Evolutionary conservation across 1,140 invertebrate genomes (phyloP), one percentile per base, ranked within the genome.

Genomic region (Pseudomyrmex concolor): DNA sequence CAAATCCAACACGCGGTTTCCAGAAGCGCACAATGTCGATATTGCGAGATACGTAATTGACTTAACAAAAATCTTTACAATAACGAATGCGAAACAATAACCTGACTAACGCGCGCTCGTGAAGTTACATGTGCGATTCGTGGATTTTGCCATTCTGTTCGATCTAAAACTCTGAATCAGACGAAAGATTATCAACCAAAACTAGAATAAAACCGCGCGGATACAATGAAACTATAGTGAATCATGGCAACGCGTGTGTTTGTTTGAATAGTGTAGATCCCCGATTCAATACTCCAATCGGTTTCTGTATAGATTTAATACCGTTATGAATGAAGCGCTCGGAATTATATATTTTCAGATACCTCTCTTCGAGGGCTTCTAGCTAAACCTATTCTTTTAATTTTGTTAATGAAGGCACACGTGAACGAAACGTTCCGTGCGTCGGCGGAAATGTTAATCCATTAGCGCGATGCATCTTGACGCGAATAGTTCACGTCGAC

Each of bases 381-480:
- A 70, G 13, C 19, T 17, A 71, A 34, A 45, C 60, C 70, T 59
- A 80, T 19, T 2, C 45, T 71, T 70, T 80, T 80, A 70, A 80
- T 80, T 68, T 8, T 12, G 43, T 80, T 80, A 80, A 80, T 59
- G 66, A 71, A 71, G 34, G 19, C 22, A 60, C 76, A 12, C n/a
- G 54, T 54, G 7, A 55, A 54, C 45, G 62, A 57, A 70, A 78
- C 50, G 43, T 34, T 5, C 66, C 50, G 43, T 34, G 34, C 66
- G 45, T 78, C 54, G 64, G 50, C n/a, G 48, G 13, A 50, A 34
- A 74, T 48, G 59, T 63, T 82, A 74, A 82, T 82, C 71, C 78
- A 82, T 82, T 83, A 77, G 73, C 51, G 48, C 54, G 19, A 66
- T 83, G 13, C 45, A 57, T 77, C 81, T 59, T 22, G 34, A 83